phyloP scores from a whole-genome alignment of 1,140 invertebrate genomes.

The Helicoverpa armigera region DNA sequence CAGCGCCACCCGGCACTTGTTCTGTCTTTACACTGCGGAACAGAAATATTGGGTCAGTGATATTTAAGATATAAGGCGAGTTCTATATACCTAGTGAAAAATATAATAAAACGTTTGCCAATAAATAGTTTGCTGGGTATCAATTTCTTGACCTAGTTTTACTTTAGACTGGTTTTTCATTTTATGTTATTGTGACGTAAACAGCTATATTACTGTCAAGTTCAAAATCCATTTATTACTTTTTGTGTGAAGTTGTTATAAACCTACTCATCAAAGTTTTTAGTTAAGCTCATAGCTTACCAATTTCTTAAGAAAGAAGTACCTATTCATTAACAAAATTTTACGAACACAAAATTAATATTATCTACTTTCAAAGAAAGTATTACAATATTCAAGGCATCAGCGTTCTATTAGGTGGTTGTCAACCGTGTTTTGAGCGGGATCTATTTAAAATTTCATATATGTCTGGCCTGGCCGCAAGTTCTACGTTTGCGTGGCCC shows the following conservation, averaged over 20 bases:
- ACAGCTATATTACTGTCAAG: no score
- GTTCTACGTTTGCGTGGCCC: slow-evolving; percentile 29
- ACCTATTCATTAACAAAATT: neutral
- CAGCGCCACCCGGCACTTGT: slow-evolving; percentile 91
- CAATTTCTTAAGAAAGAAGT: no score
- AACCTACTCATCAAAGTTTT: no score
- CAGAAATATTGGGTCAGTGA: slow-evolving; percentile 44
- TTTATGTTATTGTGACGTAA: no score
- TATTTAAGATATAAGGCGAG: no score
- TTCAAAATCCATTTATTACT: neutral
- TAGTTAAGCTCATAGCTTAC: no score
- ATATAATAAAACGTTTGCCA: no score
- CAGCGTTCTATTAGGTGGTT: slow-evolving; percentile 32
- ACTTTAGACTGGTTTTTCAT: no score
- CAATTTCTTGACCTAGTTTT: no score
- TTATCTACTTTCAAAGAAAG: neutral
- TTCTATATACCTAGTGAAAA: no score
- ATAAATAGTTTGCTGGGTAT: no score
- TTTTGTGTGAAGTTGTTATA: neutral
- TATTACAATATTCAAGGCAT: slow-evolving; percentile 31
- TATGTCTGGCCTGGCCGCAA: slow-evolving; percentile 47
- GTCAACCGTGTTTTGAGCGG: slow-evolving; percentile 37
- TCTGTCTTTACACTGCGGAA: slow-evolving; percentile 91
- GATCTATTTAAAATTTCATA: slow-evolving; percentile 55
- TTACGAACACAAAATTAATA: neutral